Conservation (phyloP, 1,140 invertebrate species). For the Cylas formicarius region DNA sequence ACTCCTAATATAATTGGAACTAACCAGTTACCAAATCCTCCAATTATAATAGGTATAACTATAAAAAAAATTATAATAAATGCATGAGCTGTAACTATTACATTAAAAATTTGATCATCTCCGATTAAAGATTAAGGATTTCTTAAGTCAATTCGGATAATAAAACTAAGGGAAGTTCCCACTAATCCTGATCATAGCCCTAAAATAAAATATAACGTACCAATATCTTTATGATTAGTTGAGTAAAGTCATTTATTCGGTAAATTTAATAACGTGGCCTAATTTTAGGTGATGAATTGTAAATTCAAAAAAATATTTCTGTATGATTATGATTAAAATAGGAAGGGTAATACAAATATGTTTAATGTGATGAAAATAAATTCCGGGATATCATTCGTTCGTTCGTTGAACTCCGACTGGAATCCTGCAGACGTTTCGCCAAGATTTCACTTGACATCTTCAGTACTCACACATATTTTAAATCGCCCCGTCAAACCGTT, state of each 20-base stretch:
- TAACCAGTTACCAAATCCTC: slow-evolving; percentile 72
- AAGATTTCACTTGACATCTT: no score
- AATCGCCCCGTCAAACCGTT: no score
- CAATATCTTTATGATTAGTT: slow-evolving; percentile 73
- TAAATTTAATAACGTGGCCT: slow-evolving; percentile 52
- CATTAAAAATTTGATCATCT: slow-evolving; percentile 65
- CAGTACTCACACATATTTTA: no score
- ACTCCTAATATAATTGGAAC: slow-evolving; percentile 63
- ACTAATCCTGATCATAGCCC: slow-evolving; percentile 60
- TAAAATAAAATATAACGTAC: slow-evolving; percentile 67
- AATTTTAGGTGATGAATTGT: slow-evolving; percentile 50
- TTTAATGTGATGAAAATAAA: no score
- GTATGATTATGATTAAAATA: no score
- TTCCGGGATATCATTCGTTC: no score
- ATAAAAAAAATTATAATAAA: slow-evolving; percentile 77
- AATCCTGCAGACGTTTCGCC: no score
- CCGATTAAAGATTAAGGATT: slow-evolving; percentile 52
- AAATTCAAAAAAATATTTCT: no score
- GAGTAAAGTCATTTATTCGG: slow-evolving; percentile 52
- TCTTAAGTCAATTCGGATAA: slow-evolving; percentile 63
- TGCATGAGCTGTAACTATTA: slow-evolving; percentile 63
- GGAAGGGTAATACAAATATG: no score
- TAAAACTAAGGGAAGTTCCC: slow-evolving; percentile 53
- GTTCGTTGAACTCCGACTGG: no score
- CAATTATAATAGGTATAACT: slow-evolving; percentile 71